Evolutionary conservation across 1,140 invertebrate species (phyloP).

Genomic region (Yoshiicerus persimilis): DNA sequence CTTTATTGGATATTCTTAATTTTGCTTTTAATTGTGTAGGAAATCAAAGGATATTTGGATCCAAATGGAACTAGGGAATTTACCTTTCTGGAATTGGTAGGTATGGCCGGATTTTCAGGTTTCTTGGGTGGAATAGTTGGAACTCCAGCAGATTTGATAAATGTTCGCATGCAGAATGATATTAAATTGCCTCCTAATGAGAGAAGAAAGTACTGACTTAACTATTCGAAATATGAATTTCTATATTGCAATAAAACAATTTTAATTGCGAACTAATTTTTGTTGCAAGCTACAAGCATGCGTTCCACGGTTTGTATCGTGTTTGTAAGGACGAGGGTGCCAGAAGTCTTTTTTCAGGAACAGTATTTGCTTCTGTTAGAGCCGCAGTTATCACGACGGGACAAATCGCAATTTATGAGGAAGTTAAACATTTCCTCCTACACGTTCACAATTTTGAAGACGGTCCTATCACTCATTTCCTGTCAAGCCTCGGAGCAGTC

Average conservation of each 20-base stretch:
- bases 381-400: conserved; percentile 96
- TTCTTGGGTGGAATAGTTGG: conserved; percentile 87
- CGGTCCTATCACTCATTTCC: conserved; percentile 83
- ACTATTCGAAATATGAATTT: no score
- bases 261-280: not conserved
- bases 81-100: conserved; percentile 69
- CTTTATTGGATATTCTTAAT: no score
- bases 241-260: no score
- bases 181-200: conserved; percentile 85
- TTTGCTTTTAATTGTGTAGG: not conserved
- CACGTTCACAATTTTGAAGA: conserved; percentile 73
- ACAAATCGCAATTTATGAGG: conserved; percentile 94
- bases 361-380: conserved; percentile 83
- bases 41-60: not conserved
- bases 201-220: conserved; percentile 95
- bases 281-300: conserved; percentile 86
- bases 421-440: conserved; percentile 79
- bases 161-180: conserved; percentile 99
- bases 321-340: conserved; percentile 84
- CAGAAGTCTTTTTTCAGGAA: conserved; percentile 78
- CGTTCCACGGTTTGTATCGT: conserved; percentile 85
- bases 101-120: conserved; percentile 81
- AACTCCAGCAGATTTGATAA: conserved; percentile 95
- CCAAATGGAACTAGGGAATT: not conserved
- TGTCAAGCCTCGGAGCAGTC: conserved; percentile 84